Percentiles rank a stretch among this genome's conserved stretches.
phyloP scores from a whole-genome alignment of 2,113 vertebrate genomes.

The Meleagris gallopavo region DNA sequence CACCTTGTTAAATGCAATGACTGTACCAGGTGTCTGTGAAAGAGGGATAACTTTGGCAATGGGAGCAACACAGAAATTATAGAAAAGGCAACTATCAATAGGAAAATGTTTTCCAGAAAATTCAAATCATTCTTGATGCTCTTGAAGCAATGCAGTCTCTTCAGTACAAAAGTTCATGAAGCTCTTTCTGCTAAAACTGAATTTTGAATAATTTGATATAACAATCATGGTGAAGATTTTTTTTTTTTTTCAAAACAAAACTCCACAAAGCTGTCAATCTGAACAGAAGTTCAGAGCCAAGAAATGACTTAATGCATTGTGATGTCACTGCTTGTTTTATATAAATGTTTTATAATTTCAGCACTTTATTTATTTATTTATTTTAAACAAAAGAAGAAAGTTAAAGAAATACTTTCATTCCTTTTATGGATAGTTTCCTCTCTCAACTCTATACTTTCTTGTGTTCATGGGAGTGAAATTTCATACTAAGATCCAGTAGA shows the following conservation, averaged over 20 bases:
- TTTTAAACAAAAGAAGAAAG: not conserved
- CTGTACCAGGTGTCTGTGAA: not conserved
- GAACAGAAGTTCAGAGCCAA: not conserved
- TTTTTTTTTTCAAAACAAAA: not conserved
- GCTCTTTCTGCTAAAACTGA: not conserved
- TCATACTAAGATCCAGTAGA: not conserved
- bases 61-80: not conserved
- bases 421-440: not conserved
- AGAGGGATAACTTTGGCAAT: not conserved
- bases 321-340: not conserved
- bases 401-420: not conserved
- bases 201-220: not conserved
- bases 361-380: not conserved
- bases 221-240: not conserved
- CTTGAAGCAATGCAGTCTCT: not conserved
- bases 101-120: not conserved
- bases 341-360: not conserved
- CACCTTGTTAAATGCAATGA: not conserved
- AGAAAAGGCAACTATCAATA: not conserved
- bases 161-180: not conserved
- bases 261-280: not conserved
- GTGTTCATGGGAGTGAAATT: not conserved
- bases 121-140: fast-evolving
- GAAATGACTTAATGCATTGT: not conserved
- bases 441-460: not conserved